Evolutionary conservation across 2,797 vertebrate genomes (phyloP).

Genomic region (Sebastes steindachneri): DNA sequence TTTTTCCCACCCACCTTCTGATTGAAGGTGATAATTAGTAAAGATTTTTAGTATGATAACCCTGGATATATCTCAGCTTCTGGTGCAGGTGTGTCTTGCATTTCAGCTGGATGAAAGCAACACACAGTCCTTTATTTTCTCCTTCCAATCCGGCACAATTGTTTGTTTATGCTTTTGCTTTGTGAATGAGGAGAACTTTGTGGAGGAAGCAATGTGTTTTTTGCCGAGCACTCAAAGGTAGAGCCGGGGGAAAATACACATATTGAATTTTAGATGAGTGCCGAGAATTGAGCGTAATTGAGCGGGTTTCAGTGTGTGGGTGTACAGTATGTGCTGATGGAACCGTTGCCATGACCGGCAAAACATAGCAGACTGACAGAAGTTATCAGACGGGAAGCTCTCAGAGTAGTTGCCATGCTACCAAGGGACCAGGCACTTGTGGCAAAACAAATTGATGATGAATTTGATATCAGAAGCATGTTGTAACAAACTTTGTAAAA

Average conservation of each 20-base stretch:
- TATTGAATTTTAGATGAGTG: slow-evolving; percentile 35
- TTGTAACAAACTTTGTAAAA: not conserved
- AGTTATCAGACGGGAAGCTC: slow-evolving; percentile 1
- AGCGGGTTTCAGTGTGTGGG: slow-evolving; percentile 23
- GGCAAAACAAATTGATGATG: slow-evolving; percentile 3
- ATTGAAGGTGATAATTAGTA: slow-evolving; percentile 9
- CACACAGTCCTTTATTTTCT: not conserved
- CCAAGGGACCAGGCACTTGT: not conserved
- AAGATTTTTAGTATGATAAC: not conserved
- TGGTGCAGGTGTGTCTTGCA: not conserved
- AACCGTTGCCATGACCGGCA: slow-evolving; percentile 2
- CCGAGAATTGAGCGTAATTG: slow-evolving; percentile 16
- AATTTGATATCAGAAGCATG: not conserved
- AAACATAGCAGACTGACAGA: slow-evolving; percentile 14
- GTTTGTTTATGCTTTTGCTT: slow-evolving; percentile 24
- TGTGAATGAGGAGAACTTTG: slow-evolving; percentile 15
- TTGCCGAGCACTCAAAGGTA: slow-evolving; percentile 22
- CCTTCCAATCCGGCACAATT: not conserved
- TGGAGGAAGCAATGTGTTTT: not conserved
- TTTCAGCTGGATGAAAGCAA: not conserved
- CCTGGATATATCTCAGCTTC: not conserved
- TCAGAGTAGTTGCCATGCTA: slow-evolving; percentile 2
- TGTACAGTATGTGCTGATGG: slow-evolving; percentile 8
- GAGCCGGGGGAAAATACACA: slow-evolving; percentile 6
- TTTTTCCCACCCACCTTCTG: not conserved